Evolutionary conservation across 2,888 invertebrate genomes (phyloP).

Genomic region (Spodoptera exigua): DNA sequence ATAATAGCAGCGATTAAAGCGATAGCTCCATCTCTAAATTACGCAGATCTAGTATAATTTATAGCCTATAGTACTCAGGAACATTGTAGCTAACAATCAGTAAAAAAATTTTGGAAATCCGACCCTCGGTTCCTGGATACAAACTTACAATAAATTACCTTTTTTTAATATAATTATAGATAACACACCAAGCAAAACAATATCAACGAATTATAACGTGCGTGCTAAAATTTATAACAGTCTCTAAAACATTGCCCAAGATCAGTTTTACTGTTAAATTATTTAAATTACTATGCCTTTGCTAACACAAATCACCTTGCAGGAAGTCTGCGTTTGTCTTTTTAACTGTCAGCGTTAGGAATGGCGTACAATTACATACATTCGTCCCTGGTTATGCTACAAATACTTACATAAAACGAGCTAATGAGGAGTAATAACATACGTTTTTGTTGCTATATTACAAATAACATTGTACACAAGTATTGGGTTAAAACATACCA

Average conservation of each 20-base stretch:
- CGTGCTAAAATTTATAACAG: too few species aligned
- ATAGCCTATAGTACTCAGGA: too few species aligned
- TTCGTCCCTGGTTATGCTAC: constrained; percentile 5
- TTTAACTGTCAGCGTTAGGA: constrained; percentile 17
- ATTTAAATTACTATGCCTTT: constrained; percentile 39
- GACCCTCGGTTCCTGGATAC: too few species aligned
- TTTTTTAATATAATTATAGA: too few species aligned
- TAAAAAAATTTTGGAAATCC: too few species aligned
- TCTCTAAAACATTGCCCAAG: not conserved
- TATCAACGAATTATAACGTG: too few species aligned
- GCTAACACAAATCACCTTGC: constrained; percentile 56
- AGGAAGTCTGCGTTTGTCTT: constrained; percentile 35
- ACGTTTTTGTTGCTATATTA: constrained; percentile 14
- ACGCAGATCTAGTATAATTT: too few species aligned
- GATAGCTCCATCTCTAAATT: too few species aligned
- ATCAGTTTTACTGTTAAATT: constrained; percentile 26
- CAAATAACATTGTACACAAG: not conserved
- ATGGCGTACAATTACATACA: constrained; percentile 26
- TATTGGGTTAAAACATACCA: constrained; percentile 35
- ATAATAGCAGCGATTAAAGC: too few species aligned
- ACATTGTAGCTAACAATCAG: too few species aligned
- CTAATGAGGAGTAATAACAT: constrained; percentile 44
- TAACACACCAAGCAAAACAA: too few species aligned
- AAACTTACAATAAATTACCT: too few species aligned
- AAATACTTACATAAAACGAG: constrained; percentile 35